Percentiles rank a stretch among this genome's conserved stretches.
Evolutionary conservation across 2,888 invertebrate genomes (phyloP).

Genomic region (Ferrisia virgata): DNA sequence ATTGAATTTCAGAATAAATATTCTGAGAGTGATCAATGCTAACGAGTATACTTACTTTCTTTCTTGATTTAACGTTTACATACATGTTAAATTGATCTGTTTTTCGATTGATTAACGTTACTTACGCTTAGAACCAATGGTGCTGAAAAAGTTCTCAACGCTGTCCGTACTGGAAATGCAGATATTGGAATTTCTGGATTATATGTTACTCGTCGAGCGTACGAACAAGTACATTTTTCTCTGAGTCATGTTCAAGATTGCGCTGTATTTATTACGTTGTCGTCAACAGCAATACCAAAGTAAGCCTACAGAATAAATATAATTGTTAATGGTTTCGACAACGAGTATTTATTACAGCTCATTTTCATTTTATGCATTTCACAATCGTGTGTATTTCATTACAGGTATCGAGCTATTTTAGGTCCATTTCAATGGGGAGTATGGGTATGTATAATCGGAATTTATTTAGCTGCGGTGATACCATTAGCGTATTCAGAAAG

Average conservation of each 20-base stretch:
- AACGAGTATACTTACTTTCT: slow-evolving; percentile 55
- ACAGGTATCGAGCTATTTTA: slow-evolving; percentile 74
- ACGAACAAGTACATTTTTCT: slow-evolving; percentile 61
- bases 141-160: slow-evolving; percentile 44
- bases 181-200: slow-evolving; percentile 72
- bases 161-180: slow-evolving; percentile 55
- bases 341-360: neutral
- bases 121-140: slow-evolving; percentile 37
- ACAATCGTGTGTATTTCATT: slow-evolving; percentile 47
- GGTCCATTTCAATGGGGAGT: slow-evolving; percentile 80
- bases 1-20: slow-evolving; percentile 71
- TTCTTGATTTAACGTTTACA: no score
- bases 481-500: slow-evolving; percentile 73
- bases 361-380: no score
- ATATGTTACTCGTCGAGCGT: slow-evolving; percentile 61
- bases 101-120: neutral
- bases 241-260: slow-evolving; percentile 70
- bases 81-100: no score
- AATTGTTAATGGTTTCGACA: neutral
- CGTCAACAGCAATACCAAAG: slow-evolving; percentile 76
- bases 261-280: slow-evolving; percentile 71
- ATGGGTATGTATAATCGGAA: slow-evolving; percentile 69
- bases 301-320: slow-evolving; percentile 50
- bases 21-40: slow-evolving; percentile 56
- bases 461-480: slow-evolving; percentile 70